Evolutionary conservation across 1,140 invertebrate genomes (phyloP), one percentile per base, ranked within the genome.

Genomic region (Laodelphax striatellus): DNA sequence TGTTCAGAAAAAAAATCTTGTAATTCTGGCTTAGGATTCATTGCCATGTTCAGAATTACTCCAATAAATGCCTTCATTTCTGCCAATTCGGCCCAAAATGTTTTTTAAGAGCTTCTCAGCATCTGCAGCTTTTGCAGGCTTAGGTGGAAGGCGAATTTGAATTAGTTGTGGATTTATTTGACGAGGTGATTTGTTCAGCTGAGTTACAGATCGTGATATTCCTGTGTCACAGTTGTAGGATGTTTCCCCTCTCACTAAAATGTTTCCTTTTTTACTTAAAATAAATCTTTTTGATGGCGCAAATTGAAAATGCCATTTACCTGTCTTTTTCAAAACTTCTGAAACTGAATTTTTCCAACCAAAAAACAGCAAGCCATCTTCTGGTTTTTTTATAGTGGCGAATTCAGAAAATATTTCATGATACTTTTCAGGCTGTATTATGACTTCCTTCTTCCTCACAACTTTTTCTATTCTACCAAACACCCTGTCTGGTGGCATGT

Each of bases 401-500:
- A 58, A 41, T 16, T 60, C 17, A 50, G 43, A 52, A 56, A 63
- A 64, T 28, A 64, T 21, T 31, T 64, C 54, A n/a, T 31, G 10
- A 60, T 63, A 64, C 9, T 57, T 24, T n/a, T 53, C 43, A 22
- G 61, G 57, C 19, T 46, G 46, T 34, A 34, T 41, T 41, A 70
- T 63, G 17, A 57, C 64, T 50, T 65, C 60, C 54, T 63, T 65
- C 19, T 50, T 66, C 58, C 63, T 66, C 21, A 68, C 46, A 34
- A 28, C 41, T 64, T 67, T 69, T 64, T 72, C 68, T 59, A 64
- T 67, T 31, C 57, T 34, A 10, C 56, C 70, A 64, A 71, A 72
- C 1, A 72, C 69, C 53, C 69, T 44, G 60, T 70, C 68, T 9
- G 68, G 54, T 46, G 69, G 65, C 28, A 70, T 53, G 64, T 64